Conservation (phyloP, 2,113 vertebrate genomes). For the Chaetodon trifascialis region DNA sequence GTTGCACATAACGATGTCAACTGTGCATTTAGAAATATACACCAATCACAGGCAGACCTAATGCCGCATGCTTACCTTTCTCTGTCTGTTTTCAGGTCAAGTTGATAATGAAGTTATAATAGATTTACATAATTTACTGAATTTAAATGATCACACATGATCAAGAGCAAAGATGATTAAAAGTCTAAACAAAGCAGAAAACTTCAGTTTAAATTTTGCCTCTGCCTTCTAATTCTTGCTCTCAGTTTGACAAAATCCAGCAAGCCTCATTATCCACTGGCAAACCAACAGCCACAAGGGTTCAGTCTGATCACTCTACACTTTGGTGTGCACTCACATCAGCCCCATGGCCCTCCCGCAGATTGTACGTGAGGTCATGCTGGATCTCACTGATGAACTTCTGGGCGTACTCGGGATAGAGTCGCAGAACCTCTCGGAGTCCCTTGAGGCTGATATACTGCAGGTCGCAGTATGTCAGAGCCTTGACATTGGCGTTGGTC, state of each 20-base stretch:
- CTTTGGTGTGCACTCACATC: constrained; percentile 78
- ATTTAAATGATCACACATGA: too few species aligned
- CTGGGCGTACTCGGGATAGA: constrained; percentile 88
- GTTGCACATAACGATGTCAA: too few species aligned
- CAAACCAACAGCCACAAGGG: too few species aligned
- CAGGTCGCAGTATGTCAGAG: constrained; percentile 89
- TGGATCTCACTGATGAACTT: constrained; percentile 89
- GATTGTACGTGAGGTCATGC: constrained; percentile 90
- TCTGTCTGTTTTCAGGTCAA: too few species aligned
- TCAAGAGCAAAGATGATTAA: background rate
- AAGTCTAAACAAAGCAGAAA: background rate
- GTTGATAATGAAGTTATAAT: too few species aligned
- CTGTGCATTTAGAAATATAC: too few species aligned
- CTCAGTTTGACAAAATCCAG: background rate
- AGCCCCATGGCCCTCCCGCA: constrained; percentile 84
- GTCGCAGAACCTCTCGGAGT: constrained; percentile 85
- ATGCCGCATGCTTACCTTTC: too few species aligned
- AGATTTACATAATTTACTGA: too few species aligned
- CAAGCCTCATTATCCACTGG: too few species aligned
- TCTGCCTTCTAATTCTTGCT: background rate
- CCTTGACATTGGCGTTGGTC: constrained; percentile 89
- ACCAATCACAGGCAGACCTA: too few species aligned
- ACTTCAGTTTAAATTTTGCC: background rate
- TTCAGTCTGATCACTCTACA: background rate
- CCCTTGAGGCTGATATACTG: constrained; percentile 89